These are phyloP conservation scores for Shargacucullia verbasci DNA, from an alignment of 2,888 invertebrate species.

Conservation along the genomic window DNA sequence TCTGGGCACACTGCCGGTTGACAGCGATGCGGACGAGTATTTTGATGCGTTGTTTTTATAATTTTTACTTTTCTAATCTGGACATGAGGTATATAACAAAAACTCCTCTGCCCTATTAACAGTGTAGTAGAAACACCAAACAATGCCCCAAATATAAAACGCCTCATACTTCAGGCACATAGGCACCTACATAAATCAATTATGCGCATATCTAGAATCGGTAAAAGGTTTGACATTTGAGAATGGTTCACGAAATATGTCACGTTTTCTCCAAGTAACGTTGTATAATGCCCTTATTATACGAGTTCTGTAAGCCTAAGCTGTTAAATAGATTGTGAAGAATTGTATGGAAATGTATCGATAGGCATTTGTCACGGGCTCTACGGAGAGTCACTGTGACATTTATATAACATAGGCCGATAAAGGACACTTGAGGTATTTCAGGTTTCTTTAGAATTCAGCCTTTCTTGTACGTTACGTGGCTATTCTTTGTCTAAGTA, in stretches of 20 bases:
- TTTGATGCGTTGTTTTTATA: too few species aligned
- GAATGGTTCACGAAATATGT: too few species aligned
- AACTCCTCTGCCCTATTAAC: too few species aligned
- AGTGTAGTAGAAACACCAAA: too few species aligned
- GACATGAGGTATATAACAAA: too few species aligned
- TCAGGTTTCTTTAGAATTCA: conserved; percentile 2
- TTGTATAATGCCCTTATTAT: neutral
- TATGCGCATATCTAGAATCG: neutral
- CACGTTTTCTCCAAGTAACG: neutral
- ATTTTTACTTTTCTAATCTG: too few species aligned
- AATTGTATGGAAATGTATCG: neutral
- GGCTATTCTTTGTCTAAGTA: too few species aligned
- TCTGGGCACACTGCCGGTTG: too few species aligned
- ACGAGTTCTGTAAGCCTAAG: conserved; percentile 1
- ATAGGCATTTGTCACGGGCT: conserved; percentile 1
- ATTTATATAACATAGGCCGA: conserved; percentile 5
- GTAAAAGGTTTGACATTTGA: neutral
- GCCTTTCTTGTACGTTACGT: neutral
- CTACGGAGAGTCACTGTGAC: conserved; percentile 5
- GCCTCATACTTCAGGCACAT: too few species aligned
- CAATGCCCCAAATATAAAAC: too few species aligned
- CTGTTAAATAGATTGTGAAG: conserved; percentile 5
- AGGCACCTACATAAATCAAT: neutral
- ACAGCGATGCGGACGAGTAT: too few species aligned
- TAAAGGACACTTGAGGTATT: neutral